Evolutionary conservation across 2,113 vertebrate species (phyloP).

Genomic region (Gymnarchus niloticus): DNA sequence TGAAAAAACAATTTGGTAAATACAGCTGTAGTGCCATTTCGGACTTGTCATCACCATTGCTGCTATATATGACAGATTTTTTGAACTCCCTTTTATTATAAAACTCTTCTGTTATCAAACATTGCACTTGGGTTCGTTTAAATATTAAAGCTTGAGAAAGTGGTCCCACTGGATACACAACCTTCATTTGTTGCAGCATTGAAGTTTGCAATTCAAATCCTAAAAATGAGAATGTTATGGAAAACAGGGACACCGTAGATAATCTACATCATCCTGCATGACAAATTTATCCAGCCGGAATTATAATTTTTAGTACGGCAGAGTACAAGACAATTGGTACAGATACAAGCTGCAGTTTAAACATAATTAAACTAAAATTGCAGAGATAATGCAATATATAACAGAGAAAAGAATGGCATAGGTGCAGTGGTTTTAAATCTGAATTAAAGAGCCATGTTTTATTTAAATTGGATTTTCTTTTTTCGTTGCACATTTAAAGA

Average conservation of each 20-base stretch:
- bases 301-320: background rate
- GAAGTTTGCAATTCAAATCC: background rate
- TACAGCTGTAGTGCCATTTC: background rate
- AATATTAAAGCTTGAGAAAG: background rate
- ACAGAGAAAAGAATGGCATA: background rate
- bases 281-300: background rate
- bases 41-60: background rate
- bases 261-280: background rate
- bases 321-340: background rate
- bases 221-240: background rate
- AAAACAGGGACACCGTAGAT: background rate
- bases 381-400: background rate
- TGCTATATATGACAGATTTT: background rate
- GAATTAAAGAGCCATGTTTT: slow-evolving; percentile 6
- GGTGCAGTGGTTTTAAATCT: background rate
- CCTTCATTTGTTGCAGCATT: background rate
- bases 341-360: background rate
- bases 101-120: background rate
- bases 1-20: background rate
- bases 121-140: background rate
- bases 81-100: background rate
- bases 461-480: background rate
- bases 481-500: no score
- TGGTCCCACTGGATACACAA: background rate
- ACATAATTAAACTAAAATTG: background rate